Conservation (phyloP, 1,140 invertebrate species). For the Rhyzopertha dominica region DNA sequence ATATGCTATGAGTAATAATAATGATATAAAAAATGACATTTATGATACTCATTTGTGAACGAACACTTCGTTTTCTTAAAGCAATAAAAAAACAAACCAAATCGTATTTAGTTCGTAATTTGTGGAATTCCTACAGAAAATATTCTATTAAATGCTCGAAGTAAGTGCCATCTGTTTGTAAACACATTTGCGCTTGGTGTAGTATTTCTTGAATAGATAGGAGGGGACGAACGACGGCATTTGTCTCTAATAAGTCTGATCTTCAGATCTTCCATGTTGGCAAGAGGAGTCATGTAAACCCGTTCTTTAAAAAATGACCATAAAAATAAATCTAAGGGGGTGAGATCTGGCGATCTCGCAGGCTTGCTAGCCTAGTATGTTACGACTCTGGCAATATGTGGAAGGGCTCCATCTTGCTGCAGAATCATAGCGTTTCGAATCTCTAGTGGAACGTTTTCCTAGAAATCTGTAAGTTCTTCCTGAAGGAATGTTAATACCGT, state of each 20-base stretch:
- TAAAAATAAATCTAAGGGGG: slow-evolving; percentile 3
- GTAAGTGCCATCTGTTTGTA: not conserved
- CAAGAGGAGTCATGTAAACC: slow-evolving; percentile 1
- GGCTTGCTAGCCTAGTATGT: not conserved
- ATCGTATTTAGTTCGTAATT: too few relatives aligned
- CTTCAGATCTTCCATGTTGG: too few relatives aligned
- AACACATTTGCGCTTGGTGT: slow-evolving; percentile 1
- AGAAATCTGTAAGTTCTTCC: slow-evolving; percentile 2
- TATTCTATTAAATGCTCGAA: slow-evolving; percentile 2
- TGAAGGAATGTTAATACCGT: slow-evolving; percentile 1
- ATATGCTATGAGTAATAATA: too few relatives aligned
- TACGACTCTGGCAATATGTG: slow-evolving; percentile 3
- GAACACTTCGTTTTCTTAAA: too few relatives aligned
- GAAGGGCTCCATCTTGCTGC: slow-evolving; percentile 1
- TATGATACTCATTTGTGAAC: too few relatives aligned
- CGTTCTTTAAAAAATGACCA: slow-evolving; percentile 5
- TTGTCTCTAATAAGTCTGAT: too few relatives aligned
- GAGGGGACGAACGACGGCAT: slow-evolving; percentile 5
- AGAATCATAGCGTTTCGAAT: too few relatives aligned
- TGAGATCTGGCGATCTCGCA: slow-evolving; percentile 5
- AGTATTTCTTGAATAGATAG: not conserved
- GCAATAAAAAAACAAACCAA: too few relatives aligned
- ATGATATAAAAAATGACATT: too few relatives aligned
- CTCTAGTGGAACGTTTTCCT: too few relatives aligned
- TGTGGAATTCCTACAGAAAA: too few relatives aligned